Conservation (phyloP, 2,797 vertebrate species). For the Enteromius thamalakanensis region DNA sequence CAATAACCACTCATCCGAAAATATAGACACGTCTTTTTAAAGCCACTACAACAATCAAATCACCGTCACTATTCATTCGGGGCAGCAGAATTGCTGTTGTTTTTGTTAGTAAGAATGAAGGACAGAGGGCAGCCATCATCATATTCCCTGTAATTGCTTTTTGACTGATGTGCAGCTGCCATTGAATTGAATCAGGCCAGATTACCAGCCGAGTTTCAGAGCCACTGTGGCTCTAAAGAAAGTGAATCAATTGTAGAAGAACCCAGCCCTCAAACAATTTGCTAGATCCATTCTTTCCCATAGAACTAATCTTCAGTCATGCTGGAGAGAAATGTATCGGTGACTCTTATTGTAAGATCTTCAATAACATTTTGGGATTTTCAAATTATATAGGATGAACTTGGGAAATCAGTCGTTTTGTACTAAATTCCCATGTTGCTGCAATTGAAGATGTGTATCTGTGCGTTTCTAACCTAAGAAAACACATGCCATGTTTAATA, state of each 20-base stretch:
- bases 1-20: constrained; percentile 46
- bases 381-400: constrained; percentile 36
- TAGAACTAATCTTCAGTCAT: constrained; percentile 49
- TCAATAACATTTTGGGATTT: constrained; percentile 33
- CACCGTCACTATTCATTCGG: constrained; percentile 47
- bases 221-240: constrained; percentile 45
- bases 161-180: constrained; percentile 57
- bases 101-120: constrained; percentile 49
- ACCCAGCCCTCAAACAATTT: constrained; percentile 45
- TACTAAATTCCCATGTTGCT: constrained; percentile 7
- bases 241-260: constrained; percentile 56
- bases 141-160: constrained; percentile 61
- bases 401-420: neutral
- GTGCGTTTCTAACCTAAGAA: neutral
- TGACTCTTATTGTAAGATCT: constrained; percentile 28
- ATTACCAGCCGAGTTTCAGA: constrained; percentile 54
- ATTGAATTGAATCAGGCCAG: constrained; percentile 58
- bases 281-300: constrained; percentile 43
- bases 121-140: constrained; percentile 56
- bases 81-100: constrained; percentile 48
- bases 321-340: constrained; percentile 21
- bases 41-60: constrained; percentile 49
- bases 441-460: constrained; percentile 13
- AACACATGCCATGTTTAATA: neutral
- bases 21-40: constrained; percentile 53